phyloP scores from a whole-genome alignment of 2,888 invertebrate genomes.

The Oeneis ivallda region DNA sequence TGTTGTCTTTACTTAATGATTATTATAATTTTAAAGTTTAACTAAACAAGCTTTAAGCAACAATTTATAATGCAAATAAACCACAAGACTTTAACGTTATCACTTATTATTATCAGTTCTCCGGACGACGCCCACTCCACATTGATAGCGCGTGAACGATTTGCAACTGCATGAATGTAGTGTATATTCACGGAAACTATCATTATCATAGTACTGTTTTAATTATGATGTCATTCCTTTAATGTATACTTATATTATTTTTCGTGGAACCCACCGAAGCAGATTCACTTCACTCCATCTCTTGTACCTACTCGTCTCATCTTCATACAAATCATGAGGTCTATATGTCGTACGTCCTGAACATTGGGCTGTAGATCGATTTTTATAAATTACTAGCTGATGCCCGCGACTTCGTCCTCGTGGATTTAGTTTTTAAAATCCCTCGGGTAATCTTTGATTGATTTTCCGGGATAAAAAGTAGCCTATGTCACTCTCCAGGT shows the following conservation, averaged over 20 bases:
- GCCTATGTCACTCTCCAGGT: too few species aligned
- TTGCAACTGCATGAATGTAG: constrained; percentile 13
- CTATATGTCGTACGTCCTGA: neutral
- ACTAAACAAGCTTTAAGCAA: constrained; percentile 19
- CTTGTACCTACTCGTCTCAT: too few species aligned
- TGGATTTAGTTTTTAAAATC: too few species aligned
- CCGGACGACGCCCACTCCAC: constrained; percentile 34
- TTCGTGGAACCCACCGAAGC: neutral
- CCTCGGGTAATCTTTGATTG: too few species aligned
- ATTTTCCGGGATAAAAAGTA: too few species aligned
- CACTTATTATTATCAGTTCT: constrained; percentile 12
- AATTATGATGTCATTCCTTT: neutral
- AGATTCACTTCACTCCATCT: neutral
- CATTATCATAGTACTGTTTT: neutral
- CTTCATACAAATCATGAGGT: neutral
- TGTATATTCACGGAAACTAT: constrained; percentile 4
- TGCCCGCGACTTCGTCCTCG: too few species aligned
- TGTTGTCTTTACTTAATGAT: neutral
- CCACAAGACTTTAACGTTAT: constrained; percentile 18
- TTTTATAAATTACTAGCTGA: too few species aligned
- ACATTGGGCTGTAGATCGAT: too few species aligned
- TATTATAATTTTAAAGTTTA: neutral
- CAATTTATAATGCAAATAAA: constrained; percentile 18
- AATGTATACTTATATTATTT: neutral
- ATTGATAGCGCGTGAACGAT: constrained; percentile 27